These are phyloP conservation scores for Paguma larvata DNA, from an alignment of 2,797 vertebrate genomes.

Conservation along the genomic window DNA sequence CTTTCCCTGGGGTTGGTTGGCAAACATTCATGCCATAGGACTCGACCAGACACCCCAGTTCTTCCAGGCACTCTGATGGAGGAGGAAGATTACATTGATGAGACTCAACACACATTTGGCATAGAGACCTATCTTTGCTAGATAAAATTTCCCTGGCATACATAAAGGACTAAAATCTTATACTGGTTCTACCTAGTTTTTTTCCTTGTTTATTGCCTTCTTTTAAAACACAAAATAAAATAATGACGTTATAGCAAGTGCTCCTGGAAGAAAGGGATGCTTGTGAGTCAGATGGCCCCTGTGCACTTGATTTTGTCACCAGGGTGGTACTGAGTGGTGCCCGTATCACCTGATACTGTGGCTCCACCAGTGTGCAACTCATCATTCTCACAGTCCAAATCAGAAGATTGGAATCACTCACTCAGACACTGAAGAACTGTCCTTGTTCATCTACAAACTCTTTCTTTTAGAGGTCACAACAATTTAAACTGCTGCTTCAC, in stretches of 20 bases:
- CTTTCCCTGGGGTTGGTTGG: conserved; percentile 97
- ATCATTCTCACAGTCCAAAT: conserved; percentile 89
- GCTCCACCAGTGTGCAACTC: conserved; percentile 90
- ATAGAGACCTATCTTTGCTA: not conserved
- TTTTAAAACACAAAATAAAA: not conserved
- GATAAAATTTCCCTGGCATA: not conserved
- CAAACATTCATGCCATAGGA: conserved; percentile 96
- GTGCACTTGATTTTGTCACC: conserved; percentile 93
- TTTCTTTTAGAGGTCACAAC: not conserved
- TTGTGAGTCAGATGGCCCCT: conserved; percentile 94
- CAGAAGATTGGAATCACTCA: not conserved
- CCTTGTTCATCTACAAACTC: not conserved
- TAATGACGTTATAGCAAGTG: not conserved
- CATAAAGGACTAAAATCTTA: conserved; percentile 17
- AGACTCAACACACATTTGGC: not conserved
- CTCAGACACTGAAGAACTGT: not conserved
- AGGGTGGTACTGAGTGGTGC: conserved; percentile 88
- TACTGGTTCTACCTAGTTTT: not conserved
- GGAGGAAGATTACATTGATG: conserved; percentile 54
- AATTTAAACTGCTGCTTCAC: conserved; percentile 85
- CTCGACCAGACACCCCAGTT: conserved; percentile 91
- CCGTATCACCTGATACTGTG: conserved; percentile 84
- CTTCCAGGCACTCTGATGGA: conserved; percentile 91
- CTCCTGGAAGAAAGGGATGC: conserved; percentile 26
- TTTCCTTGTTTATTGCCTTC: not conserved